Base-by-base conservation (phyloP, 2,113 vertebrate genomes). In the Tetrao urogallus region DNA sequence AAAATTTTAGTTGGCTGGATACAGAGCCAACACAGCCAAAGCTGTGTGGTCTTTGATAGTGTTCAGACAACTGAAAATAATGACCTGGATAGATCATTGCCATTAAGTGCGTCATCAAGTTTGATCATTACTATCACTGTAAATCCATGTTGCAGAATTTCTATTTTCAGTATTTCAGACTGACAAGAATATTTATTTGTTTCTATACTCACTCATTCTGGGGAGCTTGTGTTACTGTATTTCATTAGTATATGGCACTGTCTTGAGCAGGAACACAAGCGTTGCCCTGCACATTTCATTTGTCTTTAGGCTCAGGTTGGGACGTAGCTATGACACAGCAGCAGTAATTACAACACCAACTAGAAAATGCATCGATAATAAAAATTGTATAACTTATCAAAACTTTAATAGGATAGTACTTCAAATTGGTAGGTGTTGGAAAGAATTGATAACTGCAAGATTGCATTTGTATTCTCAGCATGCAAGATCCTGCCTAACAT, bases 151-250 rank as follows among this genome's bases (percentile, higher is more conserved):
- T 67, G 36, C 13, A 20, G 27, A 36, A 24, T 11, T 50, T 45
- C 20, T 47, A 2, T 24, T 47, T 67, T 71, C 5, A 6, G 8
- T 58, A 14, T 47, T 90, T 43, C n/a, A 36, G 15, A 6, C 30
- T 64, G 30, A n/a, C 32, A 19, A 64, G 17, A 45, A 42, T 2
- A 2, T 13, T 34, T 42, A 8, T 9, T 56, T 82, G 24, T 6
- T 73, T 61, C 32, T 10, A 8, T 9, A 5, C 8, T 3, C 1
- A 0, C 24, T 21, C 60, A 0, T 65, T 75, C 19, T 24, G 1
- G 57, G 34, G 16, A 15, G 32, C 28, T 70, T 12, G 43, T 69
- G 4, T n/a, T 30, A 7, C 2, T 5, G 11, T 5, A 5, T 65
- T 10, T 30, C 4, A 2, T 0, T 13, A 8, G 30, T 7, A 11